Base-by-base conservation (phyloP, 2,797 vertebrate genomes). In the Sebastes cheni region DNA sequence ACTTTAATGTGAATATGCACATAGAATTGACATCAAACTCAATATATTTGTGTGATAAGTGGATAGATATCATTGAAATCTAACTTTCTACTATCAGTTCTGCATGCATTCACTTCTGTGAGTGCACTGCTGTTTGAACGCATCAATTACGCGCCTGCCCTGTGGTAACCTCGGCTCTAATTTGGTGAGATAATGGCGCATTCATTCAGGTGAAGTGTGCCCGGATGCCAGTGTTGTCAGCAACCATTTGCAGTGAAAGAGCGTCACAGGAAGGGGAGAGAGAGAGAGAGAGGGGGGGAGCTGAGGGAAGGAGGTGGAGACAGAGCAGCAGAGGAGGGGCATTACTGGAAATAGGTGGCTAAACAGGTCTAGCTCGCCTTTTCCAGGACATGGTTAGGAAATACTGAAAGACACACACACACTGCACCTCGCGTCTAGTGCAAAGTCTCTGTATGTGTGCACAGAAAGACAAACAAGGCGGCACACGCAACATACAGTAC, bases 261-360 rank as follows among this genome's bases (percentile, higher is more conserved):
- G 23, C 5, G 55, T 56, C 70, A 75, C 81, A 85, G 76, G 65
- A 60, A 70, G 73, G 60, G 10, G 80, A 68, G 65, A 18, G 71
- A 8, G 14, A 13, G 64, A 8, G 23, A 13, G 52, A 75, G 75
- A 4, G 67, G 82, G 50, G 80, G 25, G 69, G 74, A 62, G 22
- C 12, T 55, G 56, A 58, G 67, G 25, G 71, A 50, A 62, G 58
- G 46, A 77, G 92, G 91, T 59, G 92, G 91, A 88, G 91, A 70
- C 84, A 84, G 80, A 82, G 88, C 83, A 83, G 81, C 80, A 84
- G 80, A 77, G 94, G 93, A 84, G 92, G 93, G 46, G 90, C 88
- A 25, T 96, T 91, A 94, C 94, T 90, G 94, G 94, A 95, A 96
- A 77, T 87, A 90, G 87, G 90, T 93, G 90, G 88, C 86, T 88